Base-by-base conservation (phyloP, 30 jellyfish, hydroid and myxozoan species). In the Aurelia aurita complex sp. Pacific region DNA sequence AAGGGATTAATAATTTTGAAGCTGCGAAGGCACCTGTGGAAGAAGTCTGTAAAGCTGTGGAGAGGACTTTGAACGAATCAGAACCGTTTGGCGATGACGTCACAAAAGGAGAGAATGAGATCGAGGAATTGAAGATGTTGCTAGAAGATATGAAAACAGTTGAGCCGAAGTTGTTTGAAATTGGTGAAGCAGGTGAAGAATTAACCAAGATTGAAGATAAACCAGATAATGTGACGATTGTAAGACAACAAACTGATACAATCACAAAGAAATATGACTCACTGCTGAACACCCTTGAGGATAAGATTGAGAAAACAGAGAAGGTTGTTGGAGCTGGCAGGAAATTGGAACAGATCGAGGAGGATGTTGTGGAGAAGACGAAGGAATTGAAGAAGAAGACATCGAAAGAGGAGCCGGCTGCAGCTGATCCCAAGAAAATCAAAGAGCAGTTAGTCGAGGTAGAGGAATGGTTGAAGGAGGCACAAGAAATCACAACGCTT, bases 401-500 rank as follows among this genome's bases (percentile, higher is more conserved):
- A 6, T 73, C 71, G n/a, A 79, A 86, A 57, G 95, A 84, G 50
- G 97, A 94, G 67, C 85, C 99, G 3, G 94, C 86, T 57, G 99
- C 98, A 18, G 96, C 97, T 10, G 96, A 96, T 55, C 96, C 99
- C 11, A 80, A 89, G 69, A 83, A 78, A 32, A 92, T 94, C 67
- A 89, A 94, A 94, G 97, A 94, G 59, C 99, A 94, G 76, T 83
- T 94, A 23, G 67, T 79, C 10, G 97, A 90, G 59, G 93, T 85
- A 13, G 99, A 94, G 53, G 97, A 89, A 54, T 76, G 95, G 85
- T 97, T 83, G 69, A 84, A 70, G 10, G 92, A 82, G 53, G 95
- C 88, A 35, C 97, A 94, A 74, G 84, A 79, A 50, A 81, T 91
- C 55, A 60, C 72, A 14, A 84, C 89, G 17, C 75, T 90, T 33